Evolutionary conservation across 1,140 invertebrate species (phyloP).

Genomic region (Drosophila willistoni): DNA sequence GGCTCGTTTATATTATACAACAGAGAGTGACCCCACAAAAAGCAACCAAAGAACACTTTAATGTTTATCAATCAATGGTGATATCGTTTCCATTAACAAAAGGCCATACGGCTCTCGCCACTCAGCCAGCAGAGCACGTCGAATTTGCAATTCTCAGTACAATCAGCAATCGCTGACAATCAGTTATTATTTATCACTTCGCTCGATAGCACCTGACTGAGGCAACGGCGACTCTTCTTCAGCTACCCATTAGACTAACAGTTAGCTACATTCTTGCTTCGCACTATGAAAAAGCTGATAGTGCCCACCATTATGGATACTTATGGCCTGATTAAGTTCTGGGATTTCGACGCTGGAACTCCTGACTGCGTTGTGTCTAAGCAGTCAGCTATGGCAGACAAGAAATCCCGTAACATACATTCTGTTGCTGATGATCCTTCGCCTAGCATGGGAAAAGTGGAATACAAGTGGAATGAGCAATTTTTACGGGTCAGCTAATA

Average conservation of each 20-base stretch:
- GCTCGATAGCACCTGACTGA: conserved; percentile 62
- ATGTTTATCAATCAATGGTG: conserved; percentile 52
- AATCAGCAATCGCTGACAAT: conserved; percentile 37
- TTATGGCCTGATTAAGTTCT: conserved; percentile 78
- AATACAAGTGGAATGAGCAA: conserved; percentile 50
- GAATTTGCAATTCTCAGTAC: conserved; percentile 63
- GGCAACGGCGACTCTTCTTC: conserved; percentile 5
- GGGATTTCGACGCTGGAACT: conserved; percentile 70
- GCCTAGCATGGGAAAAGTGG: conserved; percentile 42
- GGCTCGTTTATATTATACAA: conserved; percentile 3
- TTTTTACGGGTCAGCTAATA: conserved; percentile 54
- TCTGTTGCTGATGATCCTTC: conserved; percentile 37
- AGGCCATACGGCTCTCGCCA: conserved; percentile 45
- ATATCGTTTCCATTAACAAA: conserved; percentile 42
- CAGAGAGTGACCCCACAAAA: conserved; percentile 19
- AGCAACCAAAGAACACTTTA: conserved; percentile 13
- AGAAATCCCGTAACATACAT: conserved; percentile 2
- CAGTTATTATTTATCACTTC: conserved; percentile 76
- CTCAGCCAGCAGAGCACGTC: conserved; percentile 19
- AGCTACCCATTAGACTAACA: background rate
- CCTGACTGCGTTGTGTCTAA: conserved; percentile 36
- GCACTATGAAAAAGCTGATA: conserved; percentile 74
- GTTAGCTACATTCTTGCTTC: background rate
- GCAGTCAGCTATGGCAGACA: background rate
- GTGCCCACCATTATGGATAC: conserved; percentile 76